Evolutionary conservation across 2,888 invertebrate genomes (phyloP).

Genomic region (Philonicus albiceps): DNA sequence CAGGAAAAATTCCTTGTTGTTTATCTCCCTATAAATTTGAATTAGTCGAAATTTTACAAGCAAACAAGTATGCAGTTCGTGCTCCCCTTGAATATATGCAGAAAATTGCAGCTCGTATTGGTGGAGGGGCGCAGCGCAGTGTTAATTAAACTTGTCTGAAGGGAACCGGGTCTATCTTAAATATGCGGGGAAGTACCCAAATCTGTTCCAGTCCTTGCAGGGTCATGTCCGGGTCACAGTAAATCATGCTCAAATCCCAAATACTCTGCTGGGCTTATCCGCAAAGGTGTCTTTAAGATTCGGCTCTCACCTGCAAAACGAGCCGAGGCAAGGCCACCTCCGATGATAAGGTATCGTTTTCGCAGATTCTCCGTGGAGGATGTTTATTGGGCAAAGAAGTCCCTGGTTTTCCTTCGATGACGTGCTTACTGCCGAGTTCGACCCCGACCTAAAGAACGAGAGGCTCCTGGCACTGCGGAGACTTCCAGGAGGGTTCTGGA

Average conservation of each 20-base stretch:
- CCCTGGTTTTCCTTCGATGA: background rate
- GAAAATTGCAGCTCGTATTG: background rate
- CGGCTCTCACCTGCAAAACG: background rate
- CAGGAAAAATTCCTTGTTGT: background rate
- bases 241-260: background rate
- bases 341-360: background rate
- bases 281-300: background rate
- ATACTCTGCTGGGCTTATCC: background rate
- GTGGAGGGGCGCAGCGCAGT: background rate
- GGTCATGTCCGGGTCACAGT: background rate
- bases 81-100: background rate
- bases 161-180: background rate
- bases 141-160: background rate
- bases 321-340: background rate
- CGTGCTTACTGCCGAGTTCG: background rate
- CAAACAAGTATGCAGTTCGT: background rate
- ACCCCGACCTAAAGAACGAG: background rate
- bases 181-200: background rate
- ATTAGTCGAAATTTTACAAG: background rate
- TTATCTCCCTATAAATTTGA: background rate
- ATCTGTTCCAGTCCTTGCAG: background rate
- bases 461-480: background rate
- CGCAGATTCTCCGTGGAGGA: background rate
- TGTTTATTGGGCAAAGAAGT: background rate
- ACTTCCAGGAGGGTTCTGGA: background rate